These are phyloP conservation scores for Danaus chrysippus DNA, from an alignment of 2,888 invertebrate genomes.

Conservation along the genomic window DNA sequence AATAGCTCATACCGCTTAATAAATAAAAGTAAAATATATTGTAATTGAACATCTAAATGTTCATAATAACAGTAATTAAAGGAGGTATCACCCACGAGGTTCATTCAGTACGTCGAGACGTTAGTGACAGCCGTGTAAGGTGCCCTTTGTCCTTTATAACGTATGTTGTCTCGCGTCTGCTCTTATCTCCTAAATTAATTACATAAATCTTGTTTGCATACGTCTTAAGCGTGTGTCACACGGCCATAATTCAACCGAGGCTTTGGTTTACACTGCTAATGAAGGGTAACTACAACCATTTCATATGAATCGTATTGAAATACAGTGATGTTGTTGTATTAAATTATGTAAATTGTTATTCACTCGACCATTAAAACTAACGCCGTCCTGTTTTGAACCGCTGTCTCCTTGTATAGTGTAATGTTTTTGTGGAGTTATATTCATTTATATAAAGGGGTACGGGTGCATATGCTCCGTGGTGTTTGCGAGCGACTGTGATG, in stretches of 20 bases:
- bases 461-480: conserved; percentile 1
- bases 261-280: conserved; percentile 70
- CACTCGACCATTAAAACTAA: background rate
- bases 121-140: conserved; percentile 38
- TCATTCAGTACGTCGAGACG: conserved; percentile 29
- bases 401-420: background rate
- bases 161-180: conserved; percentile 63
- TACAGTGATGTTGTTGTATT: conserved; percentile 8
- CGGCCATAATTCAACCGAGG: conserved; percentile 71
- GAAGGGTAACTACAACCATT: conserved; percentile 58
- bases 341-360: background rate
- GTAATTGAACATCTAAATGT: background rate
- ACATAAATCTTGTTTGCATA: conserved; percentile 79
- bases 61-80: conserved; percentile 4
- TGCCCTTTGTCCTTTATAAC: conserved; percentile 62
- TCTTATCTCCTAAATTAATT: conserved; percentile 79
- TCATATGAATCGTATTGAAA: conserved; percentile 32
- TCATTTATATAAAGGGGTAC: background rate
- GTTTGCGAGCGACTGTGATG: conserved; percentile 47
- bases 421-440: conserved; percentile 4
- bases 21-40: background rate
- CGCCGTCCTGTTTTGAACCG: background rate
- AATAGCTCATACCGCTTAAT: background rate
- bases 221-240: conserved; percentile 77
- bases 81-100: conserved; percentile 9